A percentile compares a stretch with the other conserved stretches of the same genome.
Evolutionary conservation across 2,797 vertebrate genomes (phyloP).

Genomic region (Rhabdophis nuchalis): DNA sequence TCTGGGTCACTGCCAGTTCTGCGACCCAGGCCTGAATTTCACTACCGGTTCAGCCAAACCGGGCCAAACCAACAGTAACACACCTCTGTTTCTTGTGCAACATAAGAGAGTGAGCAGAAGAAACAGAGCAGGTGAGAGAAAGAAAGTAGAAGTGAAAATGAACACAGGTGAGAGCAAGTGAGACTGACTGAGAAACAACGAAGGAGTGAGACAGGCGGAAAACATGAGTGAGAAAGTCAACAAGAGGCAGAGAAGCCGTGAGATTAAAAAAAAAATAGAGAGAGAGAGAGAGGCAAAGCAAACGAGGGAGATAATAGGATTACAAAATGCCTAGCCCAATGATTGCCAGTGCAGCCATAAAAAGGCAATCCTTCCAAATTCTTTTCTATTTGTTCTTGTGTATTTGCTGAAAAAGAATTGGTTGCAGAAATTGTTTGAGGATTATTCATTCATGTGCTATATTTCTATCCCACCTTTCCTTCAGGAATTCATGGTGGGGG

Average conservation of each 20-base stretch:
- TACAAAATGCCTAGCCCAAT: not conserved
- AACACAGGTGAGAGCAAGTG: not conserved
- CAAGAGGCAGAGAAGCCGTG: not conserved
- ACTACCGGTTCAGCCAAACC: too few species aligned
- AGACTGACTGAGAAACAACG: not conserved
- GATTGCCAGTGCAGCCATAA: not conserved
- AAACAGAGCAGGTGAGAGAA: not conserved
- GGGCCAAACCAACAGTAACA: too few species aligned
- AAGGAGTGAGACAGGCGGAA: not conserved
- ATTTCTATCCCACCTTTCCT: not conserved
- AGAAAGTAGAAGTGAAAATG: not conserved
- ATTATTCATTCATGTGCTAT: not conserved
- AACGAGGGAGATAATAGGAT: not conserved
- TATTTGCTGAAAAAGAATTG: not conserved
- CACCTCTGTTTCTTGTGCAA: not conserved
- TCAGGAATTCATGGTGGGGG: not conserved
- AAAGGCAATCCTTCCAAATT: not conserved
- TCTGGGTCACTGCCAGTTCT: too few species aligned
- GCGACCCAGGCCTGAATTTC: too few species aligned
- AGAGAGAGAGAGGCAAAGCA: not conserved
- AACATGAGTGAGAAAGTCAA: not conserved
- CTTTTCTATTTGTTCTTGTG: not conserved
- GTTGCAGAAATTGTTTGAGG: not conserved
- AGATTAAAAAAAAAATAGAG: not conserved
- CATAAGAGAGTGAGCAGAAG: not conserved